phyloP scores from a whole-genome alignment of 2,888 invertebrate genomes.

The Diachrysia chrysitis region DNA sequence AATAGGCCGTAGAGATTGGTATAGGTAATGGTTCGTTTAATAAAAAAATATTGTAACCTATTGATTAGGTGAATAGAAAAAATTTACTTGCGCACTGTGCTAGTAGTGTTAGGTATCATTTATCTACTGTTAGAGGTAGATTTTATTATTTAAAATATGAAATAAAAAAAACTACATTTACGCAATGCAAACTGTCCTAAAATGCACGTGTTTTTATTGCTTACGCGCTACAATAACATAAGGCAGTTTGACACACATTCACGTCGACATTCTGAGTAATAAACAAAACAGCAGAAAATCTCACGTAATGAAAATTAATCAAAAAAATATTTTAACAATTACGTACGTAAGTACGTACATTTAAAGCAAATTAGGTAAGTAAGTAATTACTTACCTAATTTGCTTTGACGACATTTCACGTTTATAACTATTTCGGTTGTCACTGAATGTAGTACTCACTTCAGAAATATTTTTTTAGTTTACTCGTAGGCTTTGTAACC shows the following conservation, averaged over 20 bases:
- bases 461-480: neutral
- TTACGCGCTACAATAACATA: slow-evolving; percentile 32
- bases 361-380: no score
- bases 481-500: no score
- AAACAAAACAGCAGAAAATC: slow-evolving; percentile 25
- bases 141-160: no score
- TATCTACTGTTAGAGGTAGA: neutral
- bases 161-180: neutral
- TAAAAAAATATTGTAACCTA: no score
- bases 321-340: no score
- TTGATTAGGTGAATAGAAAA: no score
- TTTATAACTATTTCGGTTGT: neutral
- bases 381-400: no score
- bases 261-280: slow-evolving; percentile 7
- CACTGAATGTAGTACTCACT: neutral
- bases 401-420: neutral
- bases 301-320: slow-evolving; percentile 36
- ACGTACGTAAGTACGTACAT: no score
- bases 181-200: neutral
- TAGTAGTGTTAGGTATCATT: neutral
- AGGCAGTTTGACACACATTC: slow-evolving; percentile 50
- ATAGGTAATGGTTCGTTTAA: no score
- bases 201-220: slow-evolving; percentile 31
- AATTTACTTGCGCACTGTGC: neutral
- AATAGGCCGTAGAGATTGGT: no score